Evolutionary conservation across 2,797 vertebrate species (phyloP), one percentile per base, ranked within the genome.

Genomic region (Mus minutoides): DNA sequence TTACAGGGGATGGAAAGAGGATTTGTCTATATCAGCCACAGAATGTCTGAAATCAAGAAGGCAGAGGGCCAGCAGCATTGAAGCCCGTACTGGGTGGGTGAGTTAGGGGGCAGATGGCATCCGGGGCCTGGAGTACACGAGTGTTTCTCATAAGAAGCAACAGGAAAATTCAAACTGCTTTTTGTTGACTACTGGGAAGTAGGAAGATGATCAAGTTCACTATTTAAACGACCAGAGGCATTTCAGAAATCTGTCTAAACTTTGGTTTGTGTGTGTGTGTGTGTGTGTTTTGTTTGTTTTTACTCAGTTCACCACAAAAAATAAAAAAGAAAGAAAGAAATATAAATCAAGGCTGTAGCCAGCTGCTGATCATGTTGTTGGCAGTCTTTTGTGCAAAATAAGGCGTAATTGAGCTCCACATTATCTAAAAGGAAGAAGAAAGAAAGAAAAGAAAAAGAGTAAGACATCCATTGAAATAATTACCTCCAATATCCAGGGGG

Each of bases 311-410:
- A 67, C 85, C 95, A 96, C 79, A 91, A 49, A 92, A 83, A 29
- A 60, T 31, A 92, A 49, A 22, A 67, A 84, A 46, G 88, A 62
- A 16, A 58, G 6, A n/a, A n/a, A 95, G 93, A 93, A 95, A 95
- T 67, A 82, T 4, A 90, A 92, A 58, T 94, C 0, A 21, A 96
- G 94, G 94, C 84, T 94, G 89, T 76, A 91, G 94, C 91, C 96
- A 95, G 96, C 92, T 84, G 97, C 94, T 89, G 95, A 88, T 92
- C 73, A 60, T 13, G 95, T 91, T 90, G 86, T 92, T 90, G 96
- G 96, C 76, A 78, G 91, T 96, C 94, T 96, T 87, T 77, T 95
- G 97, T 97, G 97, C 97, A 94, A 97, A 97, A 94, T 90, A 96
- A 90, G 97, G 96, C 60, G 49, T 82, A 37, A 58, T 64, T 86